Evolutionary conservation across 1,140 invertebrate species (phyloP).

Genomic region (Maconellicoccus hirsutus): DNA sequence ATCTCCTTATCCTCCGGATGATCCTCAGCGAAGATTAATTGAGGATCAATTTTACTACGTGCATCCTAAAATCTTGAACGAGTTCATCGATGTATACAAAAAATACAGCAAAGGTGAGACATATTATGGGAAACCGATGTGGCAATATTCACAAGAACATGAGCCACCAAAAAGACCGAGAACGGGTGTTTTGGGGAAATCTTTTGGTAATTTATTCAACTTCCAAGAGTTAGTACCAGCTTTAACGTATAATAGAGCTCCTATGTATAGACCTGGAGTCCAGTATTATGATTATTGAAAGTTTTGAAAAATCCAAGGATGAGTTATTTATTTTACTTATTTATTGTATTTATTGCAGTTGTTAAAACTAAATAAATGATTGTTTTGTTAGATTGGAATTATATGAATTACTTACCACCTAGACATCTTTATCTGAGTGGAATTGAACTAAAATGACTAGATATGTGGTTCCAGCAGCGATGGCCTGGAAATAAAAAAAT

Average conservation of each 20-base stretch:
- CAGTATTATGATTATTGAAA: too few relatives aligned
- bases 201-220: not conserved
- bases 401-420: not conserved
- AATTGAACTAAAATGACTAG: constrained; percentile 29
- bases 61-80: constrained; percentile 1
- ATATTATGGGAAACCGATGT: not conserved
- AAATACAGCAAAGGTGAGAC: not conserved
- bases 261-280: not conserved
- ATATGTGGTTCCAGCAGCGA: constrained; percentile 28
- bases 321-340: too few relatives aligned
- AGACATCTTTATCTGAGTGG: constrained; percentile 25
- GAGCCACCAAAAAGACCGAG: not conserved
- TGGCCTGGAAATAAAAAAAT: constrained; percentile 25
- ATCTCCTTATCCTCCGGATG: not conserved
- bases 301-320: too few relatives aligned
- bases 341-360: too few relatives aligned
- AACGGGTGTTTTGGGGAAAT: not conserved
- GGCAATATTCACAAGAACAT: not conserved
- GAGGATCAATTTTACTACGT: constrained; percentile 3
- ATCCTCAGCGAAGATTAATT: not conserved
- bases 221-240: not conserved
- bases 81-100: not conserved
- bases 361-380: too few relatives aligned
- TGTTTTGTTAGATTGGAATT: too few relatives aligned
- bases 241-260: not conserved